phyloP scores from a whole-genome alignment of 1,140 invertebrate species.

The Pseudobourletiella spinata region DNA sequence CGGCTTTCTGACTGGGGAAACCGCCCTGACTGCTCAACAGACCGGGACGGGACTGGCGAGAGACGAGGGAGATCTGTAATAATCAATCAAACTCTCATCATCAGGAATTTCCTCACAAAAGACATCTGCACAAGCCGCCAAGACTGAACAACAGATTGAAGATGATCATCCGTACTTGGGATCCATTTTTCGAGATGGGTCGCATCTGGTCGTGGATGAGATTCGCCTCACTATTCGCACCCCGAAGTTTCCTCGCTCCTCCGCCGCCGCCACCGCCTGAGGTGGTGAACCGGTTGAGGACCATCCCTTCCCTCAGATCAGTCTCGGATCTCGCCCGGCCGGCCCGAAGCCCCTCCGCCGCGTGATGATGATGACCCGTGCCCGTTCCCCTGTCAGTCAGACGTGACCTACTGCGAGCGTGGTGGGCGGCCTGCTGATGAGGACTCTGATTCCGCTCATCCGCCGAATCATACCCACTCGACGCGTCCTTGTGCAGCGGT shows the following conservation, averaged over 20 bases:
- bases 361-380: background rate
- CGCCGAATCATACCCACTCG: constrained; percentile 78
- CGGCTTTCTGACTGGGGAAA: background rate
- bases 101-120: background rate
- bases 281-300: constrained; percentile 21
- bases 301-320: constrained; percentile 26
- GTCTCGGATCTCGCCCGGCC: constrained; percentile 29
- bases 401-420: constrained; percentile 9
- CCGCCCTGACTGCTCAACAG: background rate
- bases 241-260: background rate
- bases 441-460: constrained; percentile 45
- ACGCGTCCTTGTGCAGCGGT: constrained; percentile 48
- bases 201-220: constrained; percentile 46
- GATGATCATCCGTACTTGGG: background rate
- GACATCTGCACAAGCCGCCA: no score
- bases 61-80: constrained; percentile 16
- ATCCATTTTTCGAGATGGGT: constrained; percentile 10
- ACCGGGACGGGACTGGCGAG: background rate
- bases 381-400: background rate
- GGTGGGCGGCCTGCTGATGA: background rate
- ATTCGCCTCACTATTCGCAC: constrained; percentile 58
- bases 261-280: background rate
- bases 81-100: background rate
- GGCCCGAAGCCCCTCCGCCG: background rate
- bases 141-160: background rate